Percentiles rank a stretch among this genome's conserved stretches.
phyloP scores from a whole-genome alignment of 2,797 vertebrate species.

The Manis crassicaudata region DNA sequence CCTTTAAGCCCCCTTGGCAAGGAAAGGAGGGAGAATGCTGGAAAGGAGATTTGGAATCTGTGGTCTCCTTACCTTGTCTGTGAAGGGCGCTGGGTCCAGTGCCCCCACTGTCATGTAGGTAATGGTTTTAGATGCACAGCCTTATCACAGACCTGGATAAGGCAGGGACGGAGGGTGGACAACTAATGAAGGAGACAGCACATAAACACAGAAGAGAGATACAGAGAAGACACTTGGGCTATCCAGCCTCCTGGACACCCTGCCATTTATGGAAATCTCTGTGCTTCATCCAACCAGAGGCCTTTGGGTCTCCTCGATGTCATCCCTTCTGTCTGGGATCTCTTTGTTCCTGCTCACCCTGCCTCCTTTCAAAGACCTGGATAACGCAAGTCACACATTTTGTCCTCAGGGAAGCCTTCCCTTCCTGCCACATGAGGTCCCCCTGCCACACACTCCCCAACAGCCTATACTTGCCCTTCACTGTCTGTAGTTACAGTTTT shows the following conservation, averaged over 20 bases:
- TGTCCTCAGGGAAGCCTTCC: background rate
- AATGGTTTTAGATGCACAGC: background rate
- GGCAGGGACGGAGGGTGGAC: background rate
- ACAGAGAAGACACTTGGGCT: background rate
- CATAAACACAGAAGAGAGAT: background rate
- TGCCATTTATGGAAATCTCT: background rate
- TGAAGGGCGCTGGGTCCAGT: background rate
- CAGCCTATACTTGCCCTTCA: background rate
- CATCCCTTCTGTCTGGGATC: background rate
- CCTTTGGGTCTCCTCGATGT: background rate
- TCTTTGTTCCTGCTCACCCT: background rate
- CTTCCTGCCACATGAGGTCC: background rate
- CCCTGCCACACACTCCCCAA: background rate
- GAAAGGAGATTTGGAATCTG: background rate
- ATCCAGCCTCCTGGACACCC: background rate
- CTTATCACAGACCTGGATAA: background rate
- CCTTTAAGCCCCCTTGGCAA: background rate
- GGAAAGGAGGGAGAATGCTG: too few relatives aligned
- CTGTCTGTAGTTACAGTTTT: background rate
- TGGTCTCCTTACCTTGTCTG: background rate
- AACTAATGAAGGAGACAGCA: background rate
- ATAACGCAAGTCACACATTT: background rate
- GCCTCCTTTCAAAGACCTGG: background rate
- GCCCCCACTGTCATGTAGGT: background rate
- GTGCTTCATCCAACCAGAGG: too few relatives aligned